Conservation (phyloP, 2,888 invertebrate species). For the Nemotelus pantherinus region DNA sequence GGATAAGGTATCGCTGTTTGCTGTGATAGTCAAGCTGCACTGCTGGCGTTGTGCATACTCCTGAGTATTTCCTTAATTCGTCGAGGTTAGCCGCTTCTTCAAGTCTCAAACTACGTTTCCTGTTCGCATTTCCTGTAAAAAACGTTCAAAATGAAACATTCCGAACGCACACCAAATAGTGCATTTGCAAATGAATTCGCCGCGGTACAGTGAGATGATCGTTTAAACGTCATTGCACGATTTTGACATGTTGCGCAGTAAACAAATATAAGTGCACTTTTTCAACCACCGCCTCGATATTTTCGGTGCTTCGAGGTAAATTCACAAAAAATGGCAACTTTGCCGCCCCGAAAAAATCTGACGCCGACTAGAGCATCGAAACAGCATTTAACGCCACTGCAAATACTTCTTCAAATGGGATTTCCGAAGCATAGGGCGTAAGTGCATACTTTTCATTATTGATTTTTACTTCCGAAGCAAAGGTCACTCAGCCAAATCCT, state of each 20-base stretch:
- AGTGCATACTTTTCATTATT: conserved; percentile 63
- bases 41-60: too few species aligned
- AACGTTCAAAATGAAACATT: too few species aligned
- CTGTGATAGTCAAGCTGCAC: too few species aligned
- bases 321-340: conserved; percentile 71
- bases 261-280: conserved; percentile 31
- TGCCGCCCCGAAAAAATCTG: conserved; percentile 81
- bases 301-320: too few species aligned
- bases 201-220: too few species aligned
- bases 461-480: conserved; percentile 46
- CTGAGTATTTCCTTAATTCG: too few species aligned
- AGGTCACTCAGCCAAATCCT: background rate
- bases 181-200: too few species aligned
- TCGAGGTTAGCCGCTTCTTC: too few species aligned
- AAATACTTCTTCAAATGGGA: conserved; percentile 88
- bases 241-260: conserved; percentile 42
- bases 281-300: background rate
- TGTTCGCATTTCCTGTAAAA: too few species aligned
- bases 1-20: too few species aligned
- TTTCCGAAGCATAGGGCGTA: conserved; percentile 90
- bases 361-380: conserved; percentile 77
- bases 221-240: background rate
- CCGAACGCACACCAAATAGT: too few species aligned
- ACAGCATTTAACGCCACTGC: conserved; percentile 79
- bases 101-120: too few species aligned